phyloP scores from a whole-genome alignment of 1,140 invertebrate species.

The Saxidomus purpurata region DNA sequence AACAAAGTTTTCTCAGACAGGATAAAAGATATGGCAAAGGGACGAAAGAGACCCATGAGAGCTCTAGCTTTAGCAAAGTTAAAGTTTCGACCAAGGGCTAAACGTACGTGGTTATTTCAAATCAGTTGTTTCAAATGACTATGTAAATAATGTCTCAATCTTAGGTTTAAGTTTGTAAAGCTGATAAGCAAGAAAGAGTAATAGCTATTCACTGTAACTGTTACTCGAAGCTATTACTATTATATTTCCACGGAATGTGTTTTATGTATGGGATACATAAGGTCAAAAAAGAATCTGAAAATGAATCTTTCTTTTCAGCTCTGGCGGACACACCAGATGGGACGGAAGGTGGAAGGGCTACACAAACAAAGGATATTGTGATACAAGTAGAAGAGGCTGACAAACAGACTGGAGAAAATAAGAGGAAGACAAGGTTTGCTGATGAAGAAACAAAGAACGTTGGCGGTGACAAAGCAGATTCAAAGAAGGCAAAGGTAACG shows the following conservation, averaged over 20 bases:
- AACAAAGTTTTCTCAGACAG: slow-evolving; percentile 53
- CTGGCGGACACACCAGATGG: slow-evolving; percentile 17
- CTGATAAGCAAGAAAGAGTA: too few relatives aligned
- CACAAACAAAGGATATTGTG: slow-evolving; percentile 39
- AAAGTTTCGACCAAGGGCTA: slow-evolving; percentile 48
- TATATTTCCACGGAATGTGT: too few relatives aligned
- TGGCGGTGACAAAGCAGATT: not conserved
- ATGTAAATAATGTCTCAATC: too few relatives aligned
- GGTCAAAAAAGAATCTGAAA: too few relatives aligned
- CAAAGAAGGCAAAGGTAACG: slow-evolving; percentile 33
- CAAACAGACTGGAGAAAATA: not conserved
- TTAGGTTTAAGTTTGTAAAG: too few relatives aligned
- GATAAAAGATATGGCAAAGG: slow-evolving; percentile 66
- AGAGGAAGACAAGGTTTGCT: slow-evolving; percentile 62
- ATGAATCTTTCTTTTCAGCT: not conserved
- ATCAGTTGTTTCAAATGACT: too few relatives aligned
- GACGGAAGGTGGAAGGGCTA: slow-evolving; percentile 9
- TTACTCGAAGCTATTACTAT: too few relatives aligned
- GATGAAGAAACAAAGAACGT: slow-evolving; percentile 32
- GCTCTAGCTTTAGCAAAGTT: slow-evolving; percentile 39
- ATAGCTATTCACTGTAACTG: too few relatives aligned
- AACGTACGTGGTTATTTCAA: slow-evolving; percentile 28
- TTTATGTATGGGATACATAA: too few relatives aligned
- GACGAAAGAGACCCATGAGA: slow-evolving; percentile 32
- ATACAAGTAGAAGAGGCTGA: slow-evolving; percentile 63